Base-by-base conservation (phyloP, 30 jellyfish, hydroid and myxozoan species). In the Hydra vulgaris region DNA sequence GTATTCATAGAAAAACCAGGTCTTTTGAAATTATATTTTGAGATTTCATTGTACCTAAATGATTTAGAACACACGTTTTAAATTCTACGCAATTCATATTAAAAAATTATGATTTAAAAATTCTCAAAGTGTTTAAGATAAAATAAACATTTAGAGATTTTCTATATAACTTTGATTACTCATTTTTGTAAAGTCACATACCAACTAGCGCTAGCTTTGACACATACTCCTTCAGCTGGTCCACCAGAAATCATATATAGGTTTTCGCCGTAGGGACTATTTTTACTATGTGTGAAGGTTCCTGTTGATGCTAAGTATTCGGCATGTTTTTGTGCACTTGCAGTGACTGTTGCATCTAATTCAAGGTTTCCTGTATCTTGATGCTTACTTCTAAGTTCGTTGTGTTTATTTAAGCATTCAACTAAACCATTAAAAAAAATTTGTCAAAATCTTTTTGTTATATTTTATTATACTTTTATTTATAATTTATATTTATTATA, bases 21-120 rank as follows among this genome's bases (percentile, higher is more conserved):
- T 19, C 67, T 73, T 7, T 25, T 22, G 61, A 73, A 73, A 19
- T 73, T 26, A 73, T 73, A 73, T 21, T 73, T 26, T 7, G 23
- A 18, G 17, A 73, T 73, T 25, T 73, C 81, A 73, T 25, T 74
- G 40, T 73, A 73, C 81, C 81, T 73, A 7, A 21, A 73, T 5
- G 18, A 73, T 20, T 20, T 40, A 40, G 27, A 40, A 40, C 61
- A 3, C 12, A 40, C 5, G 61, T 3, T 40, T 40, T 12, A 12
- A 3, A 12, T 12, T 40, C 61, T 12, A 5, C 12, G 61, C 12
- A 40, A 5, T 40, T 3, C 8, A 40, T 3, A 3, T 40, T 69
- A 69, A 1, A 3, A 8, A 69, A 69, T 3, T 3, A 15, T 69
- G 12, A 69, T 23, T 20, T 7, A 69, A 69, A 15, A 69, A 69